Percentiles rank a stretch among this genome's conserved stretches.
Conservation (phyloP, 2,888 invertebrate genomes). For the Epinotia demarniana region DNA sequence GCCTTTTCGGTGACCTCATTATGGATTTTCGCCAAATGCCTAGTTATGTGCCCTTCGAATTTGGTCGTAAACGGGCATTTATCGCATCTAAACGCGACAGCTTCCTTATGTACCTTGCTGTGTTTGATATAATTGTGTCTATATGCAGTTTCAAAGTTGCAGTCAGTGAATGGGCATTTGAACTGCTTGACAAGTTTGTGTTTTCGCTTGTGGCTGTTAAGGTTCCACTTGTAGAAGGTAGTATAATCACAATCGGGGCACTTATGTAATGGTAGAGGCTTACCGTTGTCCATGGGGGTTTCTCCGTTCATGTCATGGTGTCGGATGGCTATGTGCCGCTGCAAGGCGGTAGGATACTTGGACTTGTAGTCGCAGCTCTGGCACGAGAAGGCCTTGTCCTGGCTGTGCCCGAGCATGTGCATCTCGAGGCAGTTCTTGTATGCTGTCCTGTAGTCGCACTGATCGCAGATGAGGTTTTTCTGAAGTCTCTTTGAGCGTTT, state of each 20-base stretch:
- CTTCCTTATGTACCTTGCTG: conserved; percentile 54
- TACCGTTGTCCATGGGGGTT: conserved; percentile 36
- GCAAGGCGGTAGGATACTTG: conserved; percentile 60
- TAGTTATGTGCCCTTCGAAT: conserved; percentile 66
- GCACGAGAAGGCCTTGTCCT: conserved; percentile 59
- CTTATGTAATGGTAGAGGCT: conserved; percentile 45
- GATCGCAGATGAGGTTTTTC: conserved; percentile 55
- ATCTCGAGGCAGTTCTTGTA: conserved; percentile 63
- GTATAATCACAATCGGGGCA: conserved; percentile 57
- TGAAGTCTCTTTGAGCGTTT: conserved; percentile 17
- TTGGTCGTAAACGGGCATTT: conserved; percentile 67
- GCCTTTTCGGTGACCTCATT: conserved; percentile 64
- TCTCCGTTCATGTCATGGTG: conserved; percentile 54
- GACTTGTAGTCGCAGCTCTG: conserved; percentile 61
- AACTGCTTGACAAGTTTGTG: conserved; percentile 58
- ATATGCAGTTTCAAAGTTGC: conserved; percentile 57
- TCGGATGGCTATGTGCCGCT: conserved; percentile 60
- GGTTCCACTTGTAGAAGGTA: conserved; percentile 52
- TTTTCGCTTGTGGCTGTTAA: conserved; percentile 60
- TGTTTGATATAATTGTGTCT: conserved; percentile 60
- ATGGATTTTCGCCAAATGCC: conserved; percentile 69
- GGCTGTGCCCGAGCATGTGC: conserved; percentile 59
- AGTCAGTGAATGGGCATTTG: conserved; percentile 53
- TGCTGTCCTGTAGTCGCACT: conserved; percentile 62
- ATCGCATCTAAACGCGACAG: conserved; percentile 58